Evolutionary conservation across 2,888 invertebrate genomes (phyloP).

Genomic region (Athalia cordata): DNA sequence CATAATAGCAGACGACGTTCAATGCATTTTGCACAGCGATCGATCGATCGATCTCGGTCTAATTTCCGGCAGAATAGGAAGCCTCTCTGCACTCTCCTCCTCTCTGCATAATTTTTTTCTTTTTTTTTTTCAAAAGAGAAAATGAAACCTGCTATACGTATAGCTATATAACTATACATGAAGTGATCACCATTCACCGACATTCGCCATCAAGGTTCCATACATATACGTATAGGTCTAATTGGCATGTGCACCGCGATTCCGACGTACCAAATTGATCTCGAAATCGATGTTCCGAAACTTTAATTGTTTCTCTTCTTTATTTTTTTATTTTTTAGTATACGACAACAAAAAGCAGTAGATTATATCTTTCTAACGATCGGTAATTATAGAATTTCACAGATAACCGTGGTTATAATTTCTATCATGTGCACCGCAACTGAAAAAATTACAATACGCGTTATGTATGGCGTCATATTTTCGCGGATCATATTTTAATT

Average conservation of each 20-base stretch:
- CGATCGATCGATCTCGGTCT: conserved; percentile 54
- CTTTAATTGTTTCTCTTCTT: not conserved
- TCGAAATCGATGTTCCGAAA: no score
- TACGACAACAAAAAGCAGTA: no score
- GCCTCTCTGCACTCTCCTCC: conserved; percentile 47
- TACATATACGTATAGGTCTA: not conserved
- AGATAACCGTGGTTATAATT: no score
- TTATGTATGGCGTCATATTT: no score
- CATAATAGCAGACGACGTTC: not conserved
- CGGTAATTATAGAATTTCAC: no score
- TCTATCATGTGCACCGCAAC: no score
- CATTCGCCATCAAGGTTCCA: not conserved
- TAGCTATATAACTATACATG: not conserved
- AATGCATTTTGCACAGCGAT: conserved; percentile 47
- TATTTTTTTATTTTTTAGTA: not conserved
- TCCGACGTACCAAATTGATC: not conserved
- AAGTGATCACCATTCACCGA: not conserved
- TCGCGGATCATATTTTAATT: no score
- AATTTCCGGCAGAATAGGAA: conserved; percentile 57
- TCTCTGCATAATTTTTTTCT: not conserved
- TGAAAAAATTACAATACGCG: no score
- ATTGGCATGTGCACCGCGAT: not conserved
- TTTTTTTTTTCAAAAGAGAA: not conserved
- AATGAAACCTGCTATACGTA: not conserved
- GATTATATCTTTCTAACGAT: no score